phyloP scores from a whole-genome alignment of 64 coral and sea anemone species.

The Trachythela sp. region DNA sequence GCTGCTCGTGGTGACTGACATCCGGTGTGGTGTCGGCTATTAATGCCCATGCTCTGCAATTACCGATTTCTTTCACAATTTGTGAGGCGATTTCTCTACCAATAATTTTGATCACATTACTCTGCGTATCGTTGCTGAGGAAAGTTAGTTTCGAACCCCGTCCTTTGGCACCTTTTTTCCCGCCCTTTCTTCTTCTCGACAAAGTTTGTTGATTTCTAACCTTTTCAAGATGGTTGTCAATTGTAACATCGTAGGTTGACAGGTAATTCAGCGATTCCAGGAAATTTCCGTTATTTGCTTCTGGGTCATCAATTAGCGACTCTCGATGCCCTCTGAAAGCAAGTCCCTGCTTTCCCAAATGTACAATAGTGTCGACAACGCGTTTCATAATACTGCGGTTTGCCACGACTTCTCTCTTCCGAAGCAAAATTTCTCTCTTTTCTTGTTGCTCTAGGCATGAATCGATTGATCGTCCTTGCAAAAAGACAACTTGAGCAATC shows the following conservation, averaged over 20 bases:
- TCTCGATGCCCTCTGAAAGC: background rate
- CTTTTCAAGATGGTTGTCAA: background rate
- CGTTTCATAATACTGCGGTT: background rate
- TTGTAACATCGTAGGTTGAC: background rate
- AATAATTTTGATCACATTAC: background rate
- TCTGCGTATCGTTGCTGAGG: constrained; percentile 1
- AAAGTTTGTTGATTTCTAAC: background rate
- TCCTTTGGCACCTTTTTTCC: background rate
- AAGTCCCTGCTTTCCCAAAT: background rate
- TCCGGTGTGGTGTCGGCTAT: constrained; percentile 13
- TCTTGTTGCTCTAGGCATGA: background rate
- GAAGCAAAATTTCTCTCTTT: background rate
- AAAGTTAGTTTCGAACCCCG: background rate
- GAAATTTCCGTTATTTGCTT: background rate
- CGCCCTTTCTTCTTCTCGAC: background rate
- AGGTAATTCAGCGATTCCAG: background rate
- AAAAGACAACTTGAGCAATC: constrained; percentile 16
- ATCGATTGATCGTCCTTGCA: constrained; percentile 13
- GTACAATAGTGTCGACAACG: background rate
- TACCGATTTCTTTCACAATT: background rate
- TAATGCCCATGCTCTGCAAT: constrained; percentile 7
- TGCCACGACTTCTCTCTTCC: background rate
- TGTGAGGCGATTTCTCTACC: background rate
- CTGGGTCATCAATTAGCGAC: background rate
- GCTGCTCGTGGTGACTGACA: background rate